Conservation (phyloP, 2,113 vertebrate species). For the Chloroceryle aenea region DNA sequence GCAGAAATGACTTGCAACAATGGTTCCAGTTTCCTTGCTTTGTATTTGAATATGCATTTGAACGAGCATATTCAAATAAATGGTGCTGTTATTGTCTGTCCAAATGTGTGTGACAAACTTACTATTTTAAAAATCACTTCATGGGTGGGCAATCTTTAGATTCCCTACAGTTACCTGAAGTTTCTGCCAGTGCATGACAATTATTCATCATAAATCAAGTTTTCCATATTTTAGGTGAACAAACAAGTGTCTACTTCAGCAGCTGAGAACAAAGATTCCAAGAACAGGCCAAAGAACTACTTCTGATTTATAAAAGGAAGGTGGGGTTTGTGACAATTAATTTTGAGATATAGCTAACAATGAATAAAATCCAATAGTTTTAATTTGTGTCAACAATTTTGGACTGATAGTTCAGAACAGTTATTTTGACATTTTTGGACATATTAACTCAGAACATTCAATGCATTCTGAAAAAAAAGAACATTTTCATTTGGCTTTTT, state of each 20-base stretch:
- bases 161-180: background rate
- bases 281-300: background rate
- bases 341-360: background rate
- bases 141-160: background rate
- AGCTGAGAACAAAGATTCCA: background rate
- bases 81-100: background rate
- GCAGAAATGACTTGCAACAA: background rate
- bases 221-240: background rate
- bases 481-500: background rate
- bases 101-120: background rate
- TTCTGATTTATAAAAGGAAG: background rate
- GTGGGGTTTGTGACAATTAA: background rate
- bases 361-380: background rate
- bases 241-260: background rate
- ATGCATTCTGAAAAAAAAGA: background rate
- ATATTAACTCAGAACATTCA: background rate
- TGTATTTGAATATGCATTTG: background rate
- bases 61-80: background rate
- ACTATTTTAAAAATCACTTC: background rate
- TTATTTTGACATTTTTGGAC: background rate
- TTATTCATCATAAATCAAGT: background rate
- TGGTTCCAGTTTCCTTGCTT: background rate
- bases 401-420: background rate
- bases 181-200: background rate
- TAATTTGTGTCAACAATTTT: background rate